A percentile compares a stretch with the other conserved stretches of the same genome.
Conservation (phyloP, 2,797 vertebrate genomes). For the Morus bassanus region DNA sequence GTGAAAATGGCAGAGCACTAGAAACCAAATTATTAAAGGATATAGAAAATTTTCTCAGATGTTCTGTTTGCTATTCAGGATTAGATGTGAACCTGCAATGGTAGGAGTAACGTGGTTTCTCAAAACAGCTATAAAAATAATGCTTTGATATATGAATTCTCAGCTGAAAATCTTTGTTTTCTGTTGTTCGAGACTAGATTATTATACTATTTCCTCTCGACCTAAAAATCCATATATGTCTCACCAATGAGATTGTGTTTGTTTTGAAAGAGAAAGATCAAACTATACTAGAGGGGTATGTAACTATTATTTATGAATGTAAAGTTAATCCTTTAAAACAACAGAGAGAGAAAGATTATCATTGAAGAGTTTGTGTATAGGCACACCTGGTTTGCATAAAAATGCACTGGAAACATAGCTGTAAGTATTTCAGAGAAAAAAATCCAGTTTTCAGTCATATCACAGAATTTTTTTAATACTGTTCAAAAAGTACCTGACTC, state of each 20-base stretch:
- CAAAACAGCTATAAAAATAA: not conserved
- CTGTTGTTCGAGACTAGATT: not conserved
- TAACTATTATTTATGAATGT: not conserved
- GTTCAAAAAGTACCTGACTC: conserved; percentile 86
- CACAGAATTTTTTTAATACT: conserved; percentile 83
- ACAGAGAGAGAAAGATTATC: not conserved
- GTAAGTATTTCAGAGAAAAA: conserved; percentile 47
- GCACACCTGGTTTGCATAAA: not conserved
- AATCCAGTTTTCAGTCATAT: conserved; percentile 62
- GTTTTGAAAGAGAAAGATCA: not conserved
- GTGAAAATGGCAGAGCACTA: not conserved
- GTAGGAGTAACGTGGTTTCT: not conserved
- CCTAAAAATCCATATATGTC: not conserved
- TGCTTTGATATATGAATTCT: not conserved
- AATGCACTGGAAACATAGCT: not conserved
- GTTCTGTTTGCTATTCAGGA: not conserved
- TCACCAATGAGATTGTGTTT: not conserved
- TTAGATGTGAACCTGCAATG: not conserved
- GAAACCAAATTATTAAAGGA: not conserved
- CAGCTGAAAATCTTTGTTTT: not conserved
- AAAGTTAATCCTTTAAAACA: not conserved
- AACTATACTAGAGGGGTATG: not conserved
- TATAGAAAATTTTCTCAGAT: not conserved
- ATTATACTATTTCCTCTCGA: not conserved
- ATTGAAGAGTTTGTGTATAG: not conserved